Base-by-base conservation (phyloP, 2,888 invertebrate species). In the Auanema sp. region DNA sequence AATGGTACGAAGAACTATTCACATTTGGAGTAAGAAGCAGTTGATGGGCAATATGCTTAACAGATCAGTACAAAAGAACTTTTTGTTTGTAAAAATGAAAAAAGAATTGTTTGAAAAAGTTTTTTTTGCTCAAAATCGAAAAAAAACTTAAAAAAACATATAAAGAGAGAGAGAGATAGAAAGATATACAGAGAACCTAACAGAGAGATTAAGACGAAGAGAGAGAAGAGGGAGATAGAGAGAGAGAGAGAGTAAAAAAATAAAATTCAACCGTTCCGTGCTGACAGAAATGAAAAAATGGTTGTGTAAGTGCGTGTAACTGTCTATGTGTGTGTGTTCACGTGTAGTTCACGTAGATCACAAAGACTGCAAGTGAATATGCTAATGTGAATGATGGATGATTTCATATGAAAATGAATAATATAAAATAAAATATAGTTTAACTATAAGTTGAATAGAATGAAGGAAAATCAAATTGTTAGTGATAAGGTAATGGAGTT, bases 191-290 rank as follows among this genome's bases (percentile, higher is more conserved):
- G 42, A 23, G 5, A 42, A 33, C 18, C 16, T 58, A 12, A 56
- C 49, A 43, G 16, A 54, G 24, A 55, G 25, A 42, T n/a, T n/a
- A 24, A 53, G 33, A 47, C 21, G 3, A 50, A 42, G 18, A 18
- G 50, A 55, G 59, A 55, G 23, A 62, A 12, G 41, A 57, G 24
- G 18, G 52, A 52, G 5, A 52, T 5, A 52, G 52, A 21, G 52
- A 52, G 10, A 52, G 16, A 23, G 23, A 52, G 23, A 5, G 52
- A 23, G 5, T 23, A 8, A 23, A 23, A 16, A 18, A 52, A 52
- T 52, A 21, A 16, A 47, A 47, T 8, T 23, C 23, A 52, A n/a
- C 24, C 16, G 16, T 52, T 23, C 52, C 16, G 10, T 52, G 5
- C 52, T 52, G 4, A 4, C 5, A 5, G 10, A 23, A 16, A 52